Conservation (phyloP, 1,140 invertebrate genomes). For the Achatina immaculata region DNA sequence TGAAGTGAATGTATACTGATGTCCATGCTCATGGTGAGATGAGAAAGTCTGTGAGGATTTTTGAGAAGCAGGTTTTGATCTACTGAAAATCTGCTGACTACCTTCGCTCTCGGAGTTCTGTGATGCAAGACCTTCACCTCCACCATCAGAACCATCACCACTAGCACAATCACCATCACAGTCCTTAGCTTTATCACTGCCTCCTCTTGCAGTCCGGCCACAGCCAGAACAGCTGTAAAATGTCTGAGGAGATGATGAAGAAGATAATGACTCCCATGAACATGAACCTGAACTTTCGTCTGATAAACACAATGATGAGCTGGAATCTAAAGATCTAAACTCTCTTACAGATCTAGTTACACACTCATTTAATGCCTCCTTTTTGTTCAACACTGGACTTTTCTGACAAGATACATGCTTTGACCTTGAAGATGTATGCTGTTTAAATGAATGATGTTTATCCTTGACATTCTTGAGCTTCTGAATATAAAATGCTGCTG, state of each 20-base stretch:
- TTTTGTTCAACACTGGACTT: background rate
- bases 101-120: constrained; percentile 7
- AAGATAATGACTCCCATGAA: constrained; percentile 23
- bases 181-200: background rate
- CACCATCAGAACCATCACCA: constrained; percentile 8
- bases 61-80: background rate
- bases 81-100: background rate
- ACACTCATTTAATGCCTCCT: background rate
- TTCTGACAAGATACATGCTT: background rate
- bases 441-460: background rate
- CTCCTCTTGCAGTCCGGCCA: background rate
- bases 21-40: background rate
- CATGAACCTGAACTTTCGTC: constrained; percentile 26
- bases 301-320: constrained; percentile 24
- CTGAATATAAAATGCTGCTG: background rate
- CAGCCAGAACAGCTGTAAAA: background rate
- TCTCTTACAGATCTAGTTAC: background rate
- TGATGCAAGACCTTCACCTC: constrained; percentile 23
- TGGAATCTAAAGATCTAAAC: background rate
- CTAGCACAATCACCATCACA: constrained; percentile 13
- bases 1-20: background rate
- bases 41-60: background rate
- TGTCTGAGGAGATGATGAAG: background rate
- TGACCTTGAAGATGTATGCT: background rate
- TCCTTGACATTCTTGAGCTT: background rate